Percentiles rank a stretch among this genome's conserved stretches.
Evolutionary conservation across 2,113 vertebrate species (phyloP).

Genomic region (Nycticryphes semicollaris): DNA sequence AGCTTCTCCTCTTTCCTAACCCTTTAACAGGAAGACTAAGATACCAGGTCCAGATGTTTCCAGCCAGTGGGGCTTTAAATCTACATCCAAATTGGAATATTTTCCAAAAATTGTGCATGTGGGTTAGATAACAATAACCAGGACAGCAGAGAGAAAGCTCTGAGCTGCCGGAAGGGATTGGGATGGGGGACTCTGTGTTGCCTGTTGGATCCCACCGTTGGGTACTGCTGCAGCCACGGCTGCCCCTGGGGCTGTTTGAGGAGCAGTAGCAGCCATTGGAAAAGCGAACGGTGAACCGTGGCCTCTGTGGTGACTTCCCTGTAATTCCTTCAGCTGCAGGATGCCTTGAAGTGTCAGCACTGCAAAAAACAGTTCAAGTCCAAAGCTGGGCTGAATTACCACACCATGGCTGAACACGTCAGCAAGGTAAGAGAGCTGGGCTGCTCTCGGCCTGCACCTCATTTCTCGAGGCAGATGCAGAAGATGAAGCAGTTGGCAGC

Average conservation of each 20-base stretch:
- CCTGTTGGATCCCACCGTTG: background rate
- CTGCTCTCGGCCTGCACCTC: background rate
- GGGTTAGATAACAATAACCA: constrained; percentile 1
- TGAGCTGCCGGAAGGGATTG: background rate
- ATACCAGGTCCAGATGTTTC: constrained; percentile 30
- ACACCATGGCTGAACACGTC: constrained; percentile 93
- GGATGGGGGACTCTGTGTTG: background rate
- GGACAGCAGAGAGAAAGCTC: background rate
- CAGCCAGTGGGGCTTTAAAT: background rate
- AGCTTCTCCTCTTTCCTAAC: background rate
- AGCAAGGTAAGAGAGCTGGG: constrained; percentile 81
- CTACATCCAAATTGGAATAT: background rate
- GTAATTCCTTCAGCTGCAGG: constrained; percentile 83
- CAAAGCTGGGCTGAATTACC: constrained; percentile 97
- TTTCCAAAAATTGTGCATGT: background rate
- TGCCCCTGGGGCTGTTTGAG: background rate
- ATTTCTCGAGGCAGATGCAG: background rate
- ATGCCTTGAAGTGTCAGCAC: constrained; percentile 94
- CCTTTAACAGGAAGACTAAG: background rate
- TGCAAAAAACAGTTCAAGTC: constrained; percentile 98
- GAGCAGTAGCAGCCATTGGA: background rate
- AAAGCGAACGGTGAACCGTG: background rate
- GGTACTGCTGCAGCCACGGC: background rate
- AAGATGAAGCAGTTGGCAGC: background rate
- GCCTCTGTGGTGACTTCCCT: background rate